phyloP scores from a whole-genome alignment of 92 coral and sea anemone genomes.

The Porites rus region DNA sequence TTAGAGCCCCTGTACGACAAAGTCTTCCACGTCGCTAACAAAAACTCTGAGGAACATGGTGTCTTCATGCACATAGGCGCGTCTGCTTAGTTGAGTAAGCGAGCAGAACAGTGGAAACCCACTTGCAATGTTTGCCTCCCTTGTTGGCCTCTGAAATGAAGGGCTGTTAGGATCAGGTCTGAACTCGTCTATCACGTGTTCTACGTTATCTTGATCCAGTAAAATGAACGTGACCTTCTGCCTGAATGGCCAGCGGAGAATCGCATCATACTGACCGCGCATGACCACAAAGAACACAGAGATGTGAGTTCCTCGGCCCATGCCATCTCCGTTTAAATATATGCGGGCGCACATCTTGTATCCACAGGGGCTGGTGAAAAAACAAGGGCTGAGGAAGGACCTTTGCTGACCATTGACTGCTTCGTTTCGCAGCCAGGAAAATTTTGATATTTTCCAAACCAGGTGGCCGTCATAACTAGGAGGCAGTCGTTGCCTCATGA shows the following conservation, averaged over 20 bases:
- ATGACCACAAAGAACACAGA: conserved; percentile 45
- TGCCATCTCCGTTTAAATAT: conserved; percentile 48
- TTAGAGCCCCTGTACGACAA: no score
- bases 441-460: not conserved
- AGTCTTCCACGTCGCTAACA: not conserved
- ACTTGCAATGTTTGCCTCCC: conserved; percentile 32
- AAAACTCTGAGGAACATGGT: not conserved
- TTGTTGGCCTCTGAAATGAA: conserved; percentile 48
- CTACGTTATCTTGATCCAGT: conserved; percentile 52
- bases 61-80: conserved; percentile 12
- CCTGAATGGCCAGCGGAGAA: conserved; percentile 63
- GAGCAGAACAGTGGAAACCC: conserved; percentile 37
- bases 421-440: not conserved
- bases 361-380: conserved; percentile 34
- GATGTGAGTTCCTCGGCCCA: conserved; percentile 32
- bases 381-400: not conserved
- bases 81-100: conserved; percentile 9
- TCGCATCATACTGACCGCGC: conserved; percentile 51
- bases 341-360: conserved; percentile 59
- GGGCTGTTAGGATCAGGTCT: conserved; percentile 57
- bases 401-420: not conserved
- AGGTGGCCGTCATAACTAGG: not conserved
- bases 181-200: conserved; percentile 56
- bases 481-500: not conserved
- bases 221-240: conserved; percentile 51